Conservation (phyloP, 2,888 invertebrate species). For the Lasioglossum figueresi region DNA sequence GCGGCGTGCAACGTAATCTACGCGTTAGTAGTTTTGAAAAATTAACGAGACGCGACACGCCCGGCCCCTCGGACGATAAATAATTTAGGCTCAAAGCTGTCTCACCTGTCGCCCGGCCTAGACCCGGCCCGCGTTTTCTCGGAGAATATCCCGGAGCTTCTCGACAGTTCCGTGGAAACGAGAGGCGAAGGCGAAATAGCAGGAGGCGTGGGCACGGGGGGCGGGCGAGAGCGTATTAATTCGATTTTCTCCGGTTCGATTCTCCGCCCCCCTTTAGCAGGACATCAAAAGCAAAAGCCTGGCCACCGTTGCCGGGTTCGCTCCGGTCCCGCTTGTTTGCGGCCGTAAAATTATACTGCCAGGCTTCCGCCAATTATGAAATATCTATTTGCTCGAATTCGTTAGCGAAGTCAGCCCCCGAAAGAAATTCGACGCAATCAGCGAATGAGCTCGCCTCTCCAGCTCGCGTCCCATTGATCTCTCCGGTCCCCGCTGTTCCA, state of each 20-base stretch:
- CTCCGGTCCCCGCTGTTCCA: neutral
- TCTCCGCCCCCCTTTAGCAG: constrained; percentile 4
- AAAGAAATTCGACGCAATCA: constrained; percentile 25
- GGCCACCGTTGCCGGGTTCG: neutral
- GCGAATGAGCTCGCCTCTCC: constrained; percentile 18
- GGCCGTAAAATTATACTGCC: neutral
- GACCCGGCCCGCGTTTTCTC: constrained; percentile 26
- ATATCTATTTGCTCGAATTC: constrained; percentile 29
- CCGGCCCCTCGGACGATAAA: constrained; percentile 52
- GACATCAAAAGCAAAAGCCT: constrained; percentile 11
- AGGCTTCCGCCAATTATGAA: constrained; percentile 1
- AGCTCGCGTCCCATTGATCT: constrained; percentile 36
- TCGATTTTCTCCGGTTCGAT: constrained; percentile 37
- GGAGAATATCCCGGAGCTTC: constrained; percentile 18
- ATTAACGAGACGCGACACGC: constrained; percentile 62
- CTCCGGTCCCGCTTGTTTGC: neutral
- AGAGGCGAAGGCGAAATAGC: neutral
- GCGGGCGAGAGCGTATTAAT: constrained; percentile 39
- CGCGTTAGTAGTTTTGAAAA: constrained; percentile 57
- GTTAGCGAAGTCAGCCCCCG: constrained; percentile 14
- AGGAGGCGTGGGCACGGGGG: neutral
- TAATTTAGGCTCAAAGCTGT: constrained; percentile 68
- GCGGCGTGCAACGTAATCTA: constrained; percentile 49
- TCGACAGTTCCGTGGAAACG: constrained; percentile 12
- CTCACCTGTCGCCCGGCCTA: constrained; percentile 45